Evolutionary conservation across 2,113 vertebrate genomes (phyloP).

Genomic region (Hepsetus odoe): DNA sequence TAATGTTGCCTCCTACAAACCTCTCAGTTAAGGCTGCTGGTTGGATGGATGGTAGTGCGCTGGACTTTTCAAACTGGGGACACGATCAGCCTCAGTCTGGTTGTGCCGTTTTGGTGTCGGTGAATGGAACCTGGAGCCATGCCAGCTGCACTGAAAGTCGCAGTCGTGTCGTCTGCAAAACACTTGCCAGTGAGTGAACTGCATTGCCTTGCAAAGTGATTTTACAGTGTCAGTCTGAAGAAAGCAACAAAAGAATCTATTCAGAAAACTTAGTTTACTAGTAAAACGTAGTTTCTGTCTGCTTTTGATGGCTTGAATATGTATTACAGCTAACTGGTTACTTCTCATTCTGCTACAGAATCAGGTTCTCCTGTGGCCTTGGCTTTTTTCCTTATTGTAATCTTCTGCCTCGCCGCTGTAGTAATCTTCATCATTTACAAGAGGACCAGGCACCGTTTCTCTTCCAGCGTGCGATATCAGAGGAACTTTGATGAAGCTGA

Average conservation of each 20-base stretch:
- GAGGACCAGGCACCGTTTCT: constrained; percentile 75
- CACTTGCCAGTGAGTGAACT: constrained; percentile 76
- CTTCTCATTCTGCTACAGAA: constrained; percentile 63
- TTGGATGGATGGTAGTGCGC: constrained; percentile 84
- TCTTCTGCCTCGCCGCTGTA: constrained; percentile 65
- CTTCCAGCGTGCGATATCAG: constrained; percentile 82
- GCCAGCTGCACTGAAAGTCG: constrained; percentile 75
- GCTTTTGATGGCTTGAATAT: too few relatives aligned
- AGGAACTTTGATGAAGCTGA: constrained; percentile 85
- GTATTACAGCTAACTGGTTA: not conserved
- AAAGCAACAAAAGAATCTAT: not conserved
- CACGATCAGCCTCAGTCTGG: constrained; percentile 37
- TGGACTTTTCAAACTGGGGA: constrained; percentile 83
- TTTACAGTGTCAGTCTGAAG: not conserved
- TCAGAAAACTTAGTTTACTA: too few relatives aligned
- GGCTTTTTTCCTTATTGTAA: constrained; percentile 74
- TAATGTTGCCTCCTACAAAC: not conserved
- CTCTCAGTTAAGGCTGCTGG: constrained; percentile 5
- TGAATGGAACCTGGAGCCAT: constrained; percentile 80
- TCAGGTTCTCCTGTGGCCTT: constrained; percentile 76
- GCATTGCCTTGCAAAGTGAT: too few relatives aligned
- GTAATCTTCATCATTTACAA: constrained; percentile 78
- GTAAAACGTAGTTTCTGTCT: too few relatives aligned
- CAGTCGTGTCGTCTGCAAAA: constrained; percentile 90
- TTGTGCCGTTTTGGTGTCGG: constrained; percentile 82